Percentiles rank a stretch among this genome's conserved stretches.
These are phyloP conservation scores for Synergus laeviventris DNA, from an alignment of 2,888 invertebrate genomes.

Conservation along the genomic window DNA sequence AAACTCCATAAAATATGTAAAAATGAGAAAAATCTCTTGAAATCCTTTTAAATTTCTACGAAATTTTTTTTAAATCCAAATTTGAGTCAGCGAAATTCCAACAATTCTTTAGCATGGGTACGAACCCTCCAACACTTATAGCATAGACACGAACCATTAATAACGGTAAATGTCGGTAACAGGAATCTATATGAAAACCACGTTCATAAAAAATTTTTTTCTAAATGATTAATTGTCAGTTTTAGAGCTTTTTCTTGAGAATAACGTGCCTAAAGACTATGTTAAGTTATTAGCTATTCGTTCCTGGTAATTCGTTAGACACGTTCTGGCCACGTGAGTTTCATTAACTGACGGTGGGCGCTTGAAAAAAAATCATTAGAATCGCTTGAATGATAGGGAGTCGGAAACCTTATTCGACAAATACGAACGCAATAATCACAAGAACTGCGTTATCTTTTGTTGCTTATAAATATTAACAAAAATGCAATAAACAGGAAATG, in stretches of 20 bases:
- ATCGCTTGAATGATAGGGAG: neutral
- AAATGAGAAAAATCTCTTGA: too few relatives aligned
- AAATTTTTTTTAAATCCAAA: too few relatives aligned
- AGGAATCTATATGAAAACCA: too few relatives aligned
- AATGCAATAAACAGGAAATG: neutral
- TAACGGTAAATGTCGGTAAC: too few relatives aligned
- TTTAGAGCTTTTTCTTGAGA: neutral
- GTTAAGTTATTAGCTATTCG: conserved; percentile 17
- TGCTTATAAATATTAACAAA: neutral
- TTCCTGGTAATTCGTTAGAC: conserved; percentile 16
- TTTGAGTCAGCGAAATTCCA: too few relatives aligned
- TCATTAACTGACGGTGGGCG: neutral
- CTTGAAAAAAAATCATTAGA: conserved; percentile 20
- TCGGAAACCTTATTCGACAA: neutral
- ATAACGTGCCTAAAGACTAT: neutral
- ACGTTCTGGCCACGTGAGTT: conserved; percentile 30
- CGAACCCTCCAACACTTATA: too few relatives aligned
- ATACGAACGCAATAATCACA: neutral
- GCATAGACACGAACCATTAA: too few relatives aligned
- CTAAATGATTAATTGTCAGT: neutral
- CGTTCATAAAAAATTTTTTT: too few relatives aligned
- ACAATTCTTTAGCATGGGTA: too few relatives aligned
- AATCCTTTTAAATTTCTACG: too few relatives aligned
- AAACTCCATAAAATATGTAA: too few relatives aligned
- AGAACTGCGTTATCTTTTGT: neutral